phyloP scores from a whole-genome alignment of 2,797 vertebrate genomes.

The Vultur gryphus region DNA sequence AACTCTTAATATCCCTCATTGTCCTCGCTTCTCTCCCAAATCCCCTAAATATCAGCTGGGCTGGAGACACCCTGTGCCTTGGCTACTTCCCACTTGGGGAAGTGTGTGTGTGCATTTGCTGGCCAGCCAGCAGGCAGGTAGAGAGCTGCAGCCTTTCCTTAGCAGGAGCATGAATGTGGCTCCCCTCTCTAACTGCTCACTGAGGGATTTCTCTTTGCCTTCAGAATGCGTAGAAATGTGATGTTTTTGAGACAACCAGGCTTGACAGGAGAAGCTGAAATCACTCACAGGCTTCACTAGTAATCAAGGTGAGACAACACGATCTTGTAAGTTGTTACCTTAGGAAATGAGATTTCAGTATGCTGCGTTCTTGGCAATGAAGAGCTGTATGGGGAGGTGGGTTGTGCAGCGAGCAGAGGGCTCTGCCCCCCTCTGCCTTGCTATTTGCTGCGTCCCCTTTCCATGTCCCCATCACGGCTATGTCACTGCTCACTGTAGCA shows the following conservation, averaged over 20 bases:
- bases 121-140: neutral
- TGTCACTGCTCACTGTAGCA: neutral
- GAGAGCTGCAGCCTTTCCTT: neutral
- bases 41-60: neutral
- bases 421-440: neutral
- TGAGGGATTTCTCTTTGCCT: neutral
- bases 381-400: neutral
- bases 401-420: neutral
- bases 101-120: neutral
- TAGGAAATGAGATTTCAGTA: neutral
- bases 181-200: neutral
- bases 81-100: neutral
- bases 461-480: neutral
- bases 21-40: neutral
- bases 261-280: neutral
- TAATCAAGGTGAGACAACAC: neutral
- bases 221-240: neutral
- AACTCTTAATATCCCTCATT: neutral
- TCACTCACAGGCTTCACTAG: neutral
- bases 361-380: accelerated
- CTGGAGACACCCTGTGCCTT: neutral
- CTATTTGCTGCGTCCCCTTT: neutral
- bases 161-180: neutral
- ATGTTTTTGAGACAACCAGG: neutral
- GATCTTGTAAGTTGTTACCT: neutral